Evolutionary conservation across 2,113 vertebrate genomes (phyloP), one percentile per base, ranked within the genome.

Genomic region (Coptodon bakossiorum): DNA sequence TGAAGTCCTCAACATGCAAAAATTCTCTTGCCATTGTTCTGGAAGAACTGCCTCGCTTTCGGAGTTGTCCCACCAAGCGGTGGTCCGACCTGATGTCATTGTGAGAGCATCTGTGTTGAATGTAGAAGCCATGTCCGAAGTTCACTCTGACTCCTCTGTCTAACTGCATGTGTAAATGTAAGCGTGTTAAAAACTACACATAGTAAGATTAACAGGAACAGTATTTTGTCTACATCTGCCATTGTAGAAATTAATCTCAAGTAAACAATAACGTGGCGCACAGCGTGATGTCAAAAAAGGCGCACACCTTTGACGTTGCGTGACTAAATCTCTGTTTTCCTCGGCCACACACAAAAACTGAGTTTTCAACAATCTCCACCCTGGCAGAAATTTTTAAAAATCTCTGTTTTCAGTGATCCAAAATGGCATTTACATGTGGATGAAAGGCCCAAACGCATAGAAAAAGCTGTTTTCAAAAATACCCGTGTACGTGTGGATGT

Each of bases 301-400:
- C 1, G 3, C 31, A 38, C 17, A n/a, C 34, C 1, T 1, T 7
- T 63, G 59, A 59, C 7, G 7, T 29, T 1, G 56, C 1, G 7
- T 29, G 56, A 63, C 29, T 34, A 63, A 4, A 63, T 63, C 16
- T 63, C 59, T 0, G 59, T 34, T 61, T 61, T 61, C 16, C 59
- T 36, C 0, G 3, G 6, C 61, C 31, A 4, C 31, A 66, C 1
- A 4, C 10, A 66, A 66, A 66, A 38, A 66, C 61, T 1, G 0
- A 66, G 7, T 38, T 66, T 38, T 66, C 0, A 0, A 66, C 17
- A 38, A 66, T 66, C 10, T 5, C 34, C 61, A 38, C 34, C 6
- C 34, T 38, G 19, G 34, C 61, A 38, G 19, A 22, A 0, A 34
- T 66, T 38, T 38, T 38, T 22, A 38, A 22, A 66, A 38, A n/a